A percentile compares a stretch with the other conserved stretches of the same genome.
Conservation (phyloP, 2,888 invertebrate genomes). For the Cecidostiba fungosa region DNA sequence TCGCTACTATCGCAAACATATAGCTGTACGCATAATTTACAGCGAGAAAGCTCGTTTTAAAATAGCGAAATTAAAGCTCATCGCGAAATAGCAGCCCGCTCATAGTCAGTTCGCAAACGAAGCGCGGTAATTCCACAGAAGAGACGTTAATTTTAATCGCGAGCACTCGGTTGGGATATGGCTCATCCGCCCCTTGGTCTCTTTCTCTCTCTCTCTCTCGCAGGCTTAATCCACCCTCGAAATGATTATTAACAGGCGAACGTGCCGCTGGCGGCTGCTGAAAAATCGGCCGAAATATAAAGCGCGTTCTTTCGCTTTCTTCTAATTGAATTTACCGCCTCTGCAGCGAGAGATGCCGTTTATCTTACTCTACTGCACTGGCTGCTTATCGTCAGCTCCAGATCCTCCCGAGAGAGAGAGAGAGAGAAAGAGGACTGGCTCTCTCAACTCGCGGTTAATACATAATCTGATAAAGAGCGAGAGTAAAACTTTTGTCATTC, state of each 20-base stretch:
- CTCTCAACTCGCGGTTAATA: constrained; percentile 36
- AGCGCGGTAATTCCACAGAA: constrained; percentile 42
- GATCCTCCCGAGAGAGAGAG: background rate
- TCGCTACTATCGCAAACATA: background rate
- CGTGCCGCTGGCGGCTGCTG: constrained; percentile 10
- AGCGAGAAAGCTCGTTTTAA: constrained; percentile 11
- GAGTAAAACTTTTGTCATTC: constrained; percentile 51
- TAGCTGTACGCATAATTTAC: background rate
- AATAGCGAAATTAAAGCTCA: constrained; percentile 32
- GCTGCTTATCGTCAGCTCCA: constrained; percentile 17
- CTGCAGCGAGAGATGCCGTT: constrained; percentile 3
- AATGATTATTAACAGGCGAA: constrained; percentile 59
- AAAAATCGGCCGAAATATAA: constrained; percentile 42
- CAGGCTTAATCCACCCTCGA: constrained; percentile 46
- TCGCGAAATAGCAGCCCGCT: background rate
- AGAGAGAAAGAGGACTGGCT: background rate
- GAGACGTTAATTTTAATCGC: constrained; percentile 60
- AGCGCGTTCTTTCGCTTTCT: constrained; percentile 39
- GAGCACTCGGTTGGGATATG: constrained; percentile 4
- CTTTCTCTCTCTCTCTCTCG: background rate
- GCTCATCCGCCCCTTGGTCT: background rate
- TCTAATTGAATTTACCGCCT: constrained; percentile 59
- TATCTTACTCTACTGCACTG: constrained; percentile 33
- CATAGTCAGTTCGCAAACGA: constrained; percentile 46
- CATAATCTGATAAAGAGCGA: constrained; percentile 41